Evolutionary conservation across 2,113 vertebrate species (phyloP), one percentile per base, ranked within the genome.

Genomic region (Phyllostomus discolor): DNA sequence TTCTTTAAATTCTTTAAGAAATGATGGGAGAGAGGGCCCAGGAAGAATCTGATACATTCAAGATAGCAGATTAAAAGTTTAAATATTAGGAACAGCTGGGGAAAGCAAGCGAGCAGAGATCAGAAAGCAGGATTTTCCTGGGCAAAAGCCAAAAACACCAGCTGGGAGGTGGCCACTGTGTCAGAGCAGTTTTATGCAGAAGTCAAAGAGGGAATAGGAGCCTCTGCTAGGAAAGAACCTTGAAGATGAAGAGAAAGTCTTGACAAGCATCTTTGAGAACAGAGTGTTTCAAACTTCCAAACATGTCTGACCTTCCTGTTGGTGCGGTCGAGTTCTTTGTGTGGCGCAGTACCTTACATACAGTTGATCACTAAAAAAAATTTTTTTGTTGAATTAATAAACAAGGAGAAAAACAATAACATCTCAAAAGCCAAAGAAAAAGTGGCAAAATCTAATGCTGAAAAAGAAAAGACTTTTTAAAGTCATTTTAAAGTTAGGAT

Each of bases 51-150:
- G 82, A 54, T 92, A 24, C 73, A 90, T 88, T 93, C 90, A 95
- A 94, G 70, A 97, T 95, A 92, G 92, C 70, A 95, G 79, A 95
- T 69, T 90, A 88, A 81, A 88, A 93, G 70, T 95, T 95, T 90
- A 97, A 96, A 97, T 90, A 95, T 97, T 90, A 96, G 78, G 81
- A 86, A 91, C 96, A 97, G 96, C 92, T 96, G 96, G 93, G 20
- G 28, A 62, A 35, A 95, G 66, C 48, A 69, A 90, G 84, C 19
- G 17, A 78, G 31, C 66, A 94, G 84, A 67, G 70, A 97, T 69
- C 70, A 94, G 83, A 88, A 92, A 93, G 72, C 76, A 95, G 87
- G 69, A 41, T 96, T 96, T 93, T 84, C 95, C 97, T 95, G 96
- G 93, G 35, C 35, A 46, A 95, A 87, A 92, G 94, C 97, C 96